A percentile compares a stretch with the other conserved stretches of the same genome.
Conservation (phyloP, 1,140 invertebrate species). For the Daktulosphaira vitifoliae region DNA sequence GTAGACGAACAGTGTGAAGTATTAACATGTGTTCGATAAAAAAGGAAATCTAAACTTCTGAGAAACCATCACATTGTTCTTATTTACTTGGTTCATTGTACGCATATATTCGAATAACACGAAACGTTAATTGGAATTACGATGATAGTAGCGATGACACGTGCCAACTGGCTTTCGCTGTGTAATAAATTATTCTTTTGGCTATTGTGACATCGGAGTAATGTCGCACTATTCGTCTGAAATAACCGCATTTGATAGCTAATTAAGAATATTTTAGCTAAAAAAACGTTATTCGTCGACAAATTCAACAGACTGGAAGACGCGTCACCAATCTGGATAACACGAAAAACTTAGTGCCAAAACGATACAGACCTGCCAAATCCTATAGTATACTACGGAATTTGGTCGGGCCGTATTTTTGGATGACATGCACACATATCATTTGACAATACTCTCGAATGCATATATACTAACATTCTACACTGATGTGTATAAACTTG, state of each 20-base stretch:
- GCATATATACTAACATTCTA: no score
- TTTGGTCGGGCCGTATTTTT: neutral
- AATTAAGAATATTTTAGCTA: no score
- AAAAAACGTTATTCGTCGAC: neutral
- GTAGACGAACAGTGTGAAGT: no score
- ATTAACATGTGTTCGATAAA: no score
- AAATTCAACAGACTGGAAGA: neutral
- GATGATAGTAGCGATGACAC: neutral
- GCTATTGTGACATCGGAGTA: neutral
- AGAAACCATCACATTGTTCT: neutral
- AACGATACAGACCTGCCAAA: neutral
- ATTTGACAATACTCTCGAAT: no score
- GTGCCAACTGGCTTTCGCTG: conserved; percentile 7
- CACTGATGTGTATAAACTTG: no score
- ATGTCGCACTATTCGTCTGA: no score
- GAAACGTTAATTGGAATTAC: conserved; percentile 1
- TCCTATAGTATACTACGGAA: neutral
- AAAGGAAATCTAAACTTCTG: neutral
- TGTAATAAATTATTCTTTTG: no score
- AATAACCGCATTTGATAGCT: no score
- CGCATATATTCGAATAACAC: neutral
- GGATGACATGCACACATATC: no score
- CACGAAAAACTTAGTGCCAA: neutral
- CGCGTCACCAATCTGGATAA: neutral
- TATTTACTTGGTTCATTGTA: neutral